These are phyloP conservation scores for Tolmerus cingulatus DNA, from an alignment of 2,888 invertebrate genomes.

Conservation along the genomic window DNA sequence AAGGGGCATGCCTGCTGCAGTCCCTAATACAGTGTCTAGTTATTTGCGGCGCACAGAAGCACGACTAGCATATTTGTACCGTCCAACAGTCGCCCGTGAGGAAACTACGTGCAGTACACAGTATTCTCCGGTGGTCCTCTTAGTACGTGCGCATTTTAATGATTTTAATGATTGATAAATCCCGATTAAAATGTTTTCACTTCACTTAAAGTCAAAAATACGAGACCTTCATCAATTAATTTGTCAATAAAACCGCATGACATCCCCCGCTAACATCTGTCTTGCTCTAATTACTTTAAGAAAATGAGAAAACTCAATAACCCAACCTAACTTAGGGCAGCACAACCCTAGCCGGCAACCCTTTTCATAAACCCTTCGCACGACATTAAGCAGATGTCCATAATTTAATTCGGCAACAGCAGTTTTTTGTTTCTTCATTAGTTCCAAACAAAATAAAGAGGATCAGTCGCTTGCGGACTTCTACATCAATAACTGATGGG, in stretches of 20 bases:
- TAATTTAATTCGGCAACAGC: conserved; percentile 25
- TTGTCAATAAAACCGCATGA: conserved; percentile 30
- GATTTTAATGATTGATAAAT: background rate
- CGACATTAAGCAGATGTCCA: conserved; percentile 36
- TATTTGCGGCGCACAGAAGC: background rate
- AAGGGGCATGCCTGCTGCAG: background rate
- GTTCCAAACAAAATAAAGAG: background rate
- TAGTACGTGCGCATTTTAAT: background rate
- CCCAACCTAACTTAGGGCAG: background rate
- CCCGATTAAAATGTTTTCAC: conserved; percentile 6
- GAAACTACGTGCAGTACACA: background rate
- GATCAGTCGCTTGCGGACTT: background rate
- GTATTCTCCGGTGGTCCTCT: background rate
- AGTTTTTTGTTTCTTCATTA: conserved; percentile 25
- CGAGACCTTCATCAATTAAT: conserved; percentile 14
- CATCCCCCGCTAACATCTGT: conserved; percentile 39
- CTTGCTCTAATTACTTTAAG: conserved; percentile 32
- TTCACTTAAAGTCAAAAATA: background rate
- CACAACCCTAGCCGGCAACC: background rate
- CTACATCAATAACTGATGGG: background rate
- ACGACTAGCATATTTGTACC: background rate
- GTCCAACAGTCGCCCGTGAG: background rate
- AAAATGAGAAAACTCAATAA: conserved; percentile 26
- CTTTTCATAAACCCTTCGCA: conserved; percentile 34
- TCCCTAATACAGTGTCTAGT: background rate